Base-by-base conservation (phyloP, 1,140 invertebrate genomes). In the Monomorium pharaonis region DNA sequence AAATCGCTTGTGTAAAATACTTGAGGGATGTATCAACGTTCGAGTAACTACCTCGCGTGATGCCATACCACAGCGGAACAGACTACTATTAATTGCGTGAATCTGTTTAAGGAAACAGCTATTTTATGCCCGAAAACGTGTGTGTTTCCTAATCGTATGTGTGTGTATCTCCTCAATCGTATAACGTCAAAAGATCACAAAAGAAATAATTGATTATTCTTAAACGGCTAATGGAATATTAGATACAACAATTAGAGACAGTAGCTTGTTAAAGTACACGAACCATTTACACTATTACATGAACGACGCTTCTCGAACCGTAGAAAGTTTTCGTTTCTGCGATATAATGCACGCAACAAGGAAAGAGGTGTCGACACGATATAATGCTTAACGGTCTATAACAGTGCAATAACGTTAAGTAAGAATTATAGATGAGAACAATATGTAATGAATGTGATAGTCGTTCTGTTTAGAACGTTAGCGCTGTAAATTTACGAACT, bases 361-460 rank as follows among this genome's bases (percentile, higher is more conserved):
- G 30, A 80, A 69, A 84, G 42, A 62, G 49, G 21, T 63, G 33
- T 33, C 56, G 18, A n/a, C 18, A 75, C 51, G 33, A 47, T 67
- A 63, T 63, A 42, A 33, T 67, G 14, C 56, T 54, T 84, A 62
- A 54, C 37, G 54, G 60, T 56, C 63, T 67, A 30, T 47, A 87
- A 87, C 49, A 75, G 42, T 65, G 84, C 63, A 90, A 83, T 62
- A 88, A 85, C 58, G 37, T 70, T 80, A 74, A 78, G 27, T 62
- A 67, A 63, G 56, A 84, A 12, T 83, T 51, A n/a, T n/a, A 54
- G 54, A 33, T 3, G 77, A 85, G 88, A 91, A 89, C 81, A 62
- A 90, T 77, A 58, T 93, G 91, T 90, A 83, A 89, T 94, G 85
- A 93, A 92, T 94, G 94, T 94, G 93, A 94, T 94, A 94, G 92